These are phyloP conservation scores for Automeris io DNA, from an alignment of 2,888 invertebrate species.

Conservation along the genomic window DNA sequence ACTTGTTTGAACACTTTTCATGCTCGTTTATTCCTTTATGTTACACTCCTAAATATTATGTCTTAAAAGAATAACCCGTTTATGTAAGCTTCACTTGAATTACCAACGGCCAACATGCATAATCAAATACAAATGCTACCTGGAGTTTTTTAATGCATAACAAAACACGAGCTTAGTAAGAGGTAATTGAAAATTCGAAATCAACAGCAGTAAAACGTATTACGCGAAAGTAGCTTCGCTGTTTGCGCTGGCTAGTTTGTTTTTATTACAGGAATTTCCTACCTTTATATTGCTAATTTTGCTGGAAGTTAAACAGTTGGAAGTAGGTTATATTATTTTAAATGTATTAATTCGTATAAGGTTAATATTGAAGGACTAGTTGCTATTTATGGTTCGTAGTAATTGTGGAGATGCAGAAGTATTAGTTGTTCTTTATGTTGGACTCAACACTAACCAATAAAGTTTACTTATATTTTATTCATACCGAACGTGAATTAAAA, in stretches of 20 bases:
- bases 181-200: conserved; percentile 28
- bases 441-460: too few species aligned
- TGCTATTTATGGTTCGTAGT: too few species aligned
- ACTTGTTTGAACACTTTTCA: too few species aligned
- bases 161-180: conserved; percentile 11
- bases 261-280: conserved; percentile 23
- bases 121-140: neutral
- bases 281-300: conserved; percentile 2
- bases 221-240: conserved; percentile 20
- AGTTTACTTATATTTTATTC: too few species aligned
- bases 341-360: neutral
- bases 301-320: neutral
- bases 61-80: too few species aligned
- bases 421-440: too few species aligned
- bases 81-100: too few species aligned
- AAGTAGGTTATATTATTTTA: neutral
- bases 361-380: conserved; percentile 6
- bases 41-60: too few species aligned
- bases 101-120: too few species aligned
- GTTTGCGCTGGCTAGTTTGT: conserved; percentile 27
- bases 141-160: conserved; percentile 13
- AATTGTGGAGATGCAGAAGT: too few species aligned
- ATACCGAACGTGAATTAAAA: too few species aligned
- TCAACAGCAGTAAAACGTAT: conserved; percentile 28
- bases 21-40: too few species aligned